Evolutionary conservation across 1,140 invertebrate species (phyloP).

Genomic region (Spodoptera litura): DNA sequence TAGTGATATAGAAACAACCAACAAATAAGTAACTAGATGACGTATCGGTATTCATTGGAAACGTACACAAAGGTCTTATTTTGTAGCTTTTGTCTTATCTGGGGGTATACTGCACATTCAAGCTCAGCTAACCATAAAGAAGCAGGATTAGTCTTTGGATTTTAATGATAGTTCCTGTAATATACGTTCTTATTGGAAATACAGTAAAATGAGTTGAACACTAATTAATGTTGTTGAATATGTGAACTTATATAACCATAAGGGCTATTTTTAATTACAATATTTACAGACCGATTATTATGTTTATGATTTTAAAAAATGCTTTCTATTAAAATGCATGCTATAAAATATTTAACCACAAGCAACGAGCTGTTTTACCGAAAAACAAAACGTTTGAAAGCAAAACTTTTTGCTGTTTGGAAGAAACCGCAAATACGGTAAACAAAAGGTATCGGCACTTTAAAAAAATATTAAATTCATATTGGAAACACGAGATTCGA

Average conservation of each 20-base stretch:
- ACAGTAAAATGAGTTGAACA: not conserved
- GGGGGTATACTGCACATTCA: not conserved
- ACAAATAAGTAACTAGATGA: not conserved
- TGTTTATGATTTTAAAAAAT: too few relatives aligned
- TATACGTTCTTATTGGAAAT: not conserved
- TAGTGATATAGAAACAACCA: too few relatives aligned
- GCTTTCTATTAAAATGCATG: not conserved
- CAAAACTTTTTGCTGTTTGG: conserved; percentile 7
- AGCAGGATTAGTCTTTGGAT: not conserved
- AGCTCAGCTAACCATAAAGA: conserved; percentile 9
- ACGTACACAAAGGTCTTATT: not conserved
- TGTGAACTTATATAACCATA: too few relatives aligned
- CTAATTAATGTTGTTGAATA: not conserved
- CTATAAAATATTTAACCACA: not conserved
- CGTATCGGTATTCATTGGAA: conserved; percentile 13
- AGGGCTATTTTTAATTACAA: too few relatives aligned
- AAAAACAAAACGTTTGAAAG: conserved; percentile 10
- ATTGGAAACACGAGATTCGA: conserved; percentile 57
- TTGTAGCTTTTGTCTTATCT: not conserved
- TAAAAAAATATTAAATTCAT: conserved; percentile 60
- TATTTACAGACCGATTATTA: too few relatives aligned
- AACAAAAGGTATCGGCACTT: conserved; percentile 52
- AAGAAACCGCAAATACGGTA: conserved; percentile 56
- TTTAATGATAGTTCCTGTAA: not conserved
- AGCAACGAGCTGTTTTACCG: conserved; percentile 3